A percentile compares a stretch with the other conserved stretches of the same genome.
Evolutionary conservation across 2,797 vertebrate genomes (phyloP).

Genomic region (Poliocrania exsul): DNA sequence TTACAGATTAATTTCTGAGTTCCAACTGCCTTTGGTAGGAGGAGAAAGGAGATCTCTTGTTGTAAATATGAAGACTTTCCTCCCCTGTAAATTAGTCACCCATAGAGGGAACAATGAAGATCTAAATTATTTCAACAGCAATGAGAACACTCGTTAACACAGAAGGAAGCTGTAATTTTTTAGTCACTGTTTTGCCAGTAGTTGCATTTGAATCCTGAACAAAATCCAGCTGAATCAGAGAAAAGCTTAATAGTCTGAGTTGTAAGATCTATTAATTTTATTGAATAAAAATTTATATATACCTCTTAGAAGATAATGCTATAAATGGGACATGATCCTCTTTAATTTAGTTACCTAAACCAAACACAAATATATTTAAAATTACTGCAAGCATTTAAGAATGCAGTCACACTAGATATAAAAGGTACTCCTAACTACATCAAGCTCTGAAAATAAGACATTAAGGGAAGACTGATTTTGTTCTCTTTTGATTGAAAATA

Average conservation of each 20-base stretch:
- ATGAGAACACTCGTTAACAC: constrained; percentile 1
- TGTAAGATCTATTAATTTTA: constrained; percentile 12
- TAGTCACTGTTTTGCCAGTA: not conserved
- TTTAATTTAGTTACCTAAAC: not conserved
- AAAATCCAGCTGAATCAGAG: not conserved
- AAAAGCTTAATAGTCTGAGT: not conserved
- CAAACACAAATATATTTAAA: not conserved
- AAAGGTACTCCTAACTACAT: not conserved
- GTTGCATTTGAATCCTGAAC: not conserved
- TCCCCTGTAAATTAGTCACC: not conserved
- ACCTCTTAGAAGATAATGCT: not conserved
- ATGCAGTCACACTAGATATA: not conserved
- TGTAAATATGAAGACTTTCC: not conserved
- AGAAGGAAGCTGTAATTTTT: not conserved
- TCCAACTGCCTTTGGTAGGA: not conserved
- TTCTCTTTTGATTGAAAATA: not conserved
- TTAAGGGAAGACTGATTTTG: not conserved
- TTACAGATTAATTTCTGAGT: not conserved
- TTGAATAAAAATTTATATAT: not conserved
- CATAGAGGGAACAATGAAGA: not conserved
- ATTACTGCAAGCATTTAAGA: not conserved
- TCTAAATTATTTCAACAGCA: constrained; percentile 37
- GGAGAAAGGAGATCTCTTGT: not conserved
- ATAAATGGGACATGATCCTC: not conserved
- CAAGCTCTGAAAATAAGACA: not conserved